Evolutionary conservation across 2,113 vertebrate species (phyloP).

Genomic region (Phyllopteryx taeniolatus): DNA sequence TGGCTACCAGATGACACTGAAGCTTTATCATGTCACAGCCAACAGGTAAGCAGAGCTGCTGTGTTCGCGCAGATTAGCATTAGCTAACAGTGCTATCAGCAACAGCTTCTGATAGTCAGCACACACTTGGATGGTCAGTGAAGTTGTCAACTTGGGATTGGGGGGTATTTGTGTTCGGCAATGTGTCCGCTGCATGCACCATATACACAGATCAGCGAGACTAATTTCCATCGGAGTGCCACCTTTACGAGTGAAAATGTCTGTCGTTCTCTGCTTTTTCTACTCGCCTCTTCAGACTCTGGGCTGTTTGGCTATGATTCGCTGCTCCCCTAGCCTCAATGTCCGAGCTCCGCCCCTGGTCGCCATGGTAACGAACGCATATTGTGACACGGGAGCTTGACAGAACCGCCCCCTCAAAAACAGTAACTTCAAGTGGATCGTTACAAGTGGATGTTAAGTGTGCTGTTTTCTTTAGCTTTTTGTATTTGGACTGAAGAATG

Average conservation of each 20-base stretch:
- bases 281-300: neutral
- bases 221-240: neutral
- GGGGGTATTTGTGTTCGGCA: too few relatives aligned
- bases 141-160: too few relatives aligned
- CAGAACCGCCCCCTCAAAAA: neutral
- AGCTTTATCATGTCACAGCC: too few relatives aligned
- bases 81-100: too few relatives aligned
- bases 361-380: neutral
- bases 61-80: too few relatives aligned
- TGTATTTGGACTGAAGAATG: neutral
- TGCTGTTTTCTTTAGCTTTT: neutral
- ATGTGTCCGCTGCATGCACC: too few relatives aligned
- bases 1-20: too few relatives aligned
- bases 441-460: neutral
- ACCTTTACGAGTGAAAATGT: neutral
- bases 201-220: neutral
- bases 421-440: neutral
- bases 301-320: neutral
- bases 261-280: neutral
- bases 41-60: neutral
- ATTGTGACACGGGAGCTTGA: neutral
- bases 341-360: neutral
- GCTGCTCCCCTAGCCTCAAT: neutral
- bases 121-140: too few relatives aligned
- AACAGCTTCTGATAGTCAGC: too few relatives aligned